Evolutionary conservation across 1,140 invertebrate genomes (phyloP), one percentile per base, ranked within the genome.

Genomic region (Saccostrea glomerata): DNA sequence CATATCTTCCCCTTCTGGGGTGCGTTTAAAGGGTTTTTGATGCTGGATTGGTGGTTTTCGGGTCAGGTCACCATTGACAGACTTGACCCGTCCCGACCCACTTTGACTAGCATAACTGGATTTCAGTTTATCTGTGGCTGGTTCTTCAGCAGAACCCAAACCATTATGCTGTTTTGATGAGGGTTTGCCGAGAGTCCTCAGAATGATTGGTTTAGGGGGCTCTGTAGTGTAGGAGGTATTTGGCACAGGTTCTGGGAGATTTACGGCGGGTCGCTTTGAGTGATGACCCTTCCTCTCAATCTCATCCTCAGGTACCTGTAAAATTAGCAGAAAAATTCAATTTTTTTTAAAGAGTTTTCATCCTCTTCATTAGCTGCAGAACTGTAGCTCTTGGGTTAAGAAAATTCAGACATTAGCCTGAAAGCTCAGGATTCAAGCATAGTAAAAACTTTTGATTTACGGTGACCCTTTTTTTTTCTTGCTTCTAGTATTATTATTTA

Each of bases 1-100:
- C 25, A 90, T 90, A 86, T 93, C 92, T n/a, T 77, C 85, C 55
- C 84, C 86, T 40, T 88, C 89, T 63, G 84, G 47, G 60, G 85
- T 89, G 17, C 36, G 63, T 63, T 77, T 87, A 0, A 83, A 88
- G 3, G 86, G 87, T 36, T 73, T 84, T 25, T 85, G 88, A 84
- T 90, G 88, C 25, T 82, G 56, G 60, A 86, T 83, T 25, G 85
- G 60, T 40, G 63, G 70, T 47, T 63, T 85, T 2, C 63, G 30
- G 36, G 63, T 56, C 20, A 85, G 30, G 23, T 84, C 85, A 13
- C 86, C 82, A 56, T 87, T 90, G 25, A 73, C 82, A n/a, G 66
- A 73, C 63, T 60, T 88, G 0, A 85, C 36, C 56, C 87, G 84
- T n/a, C 63, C 82, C 11, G 82, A 23, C 20, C 23, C 54, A n/a